Evolutionary conservation across 1,140 invertebrate genomes (phyloP), one percentile per base, ranked within the genome.

Genomic region (Ctenoplectra terminalis): DNA sequence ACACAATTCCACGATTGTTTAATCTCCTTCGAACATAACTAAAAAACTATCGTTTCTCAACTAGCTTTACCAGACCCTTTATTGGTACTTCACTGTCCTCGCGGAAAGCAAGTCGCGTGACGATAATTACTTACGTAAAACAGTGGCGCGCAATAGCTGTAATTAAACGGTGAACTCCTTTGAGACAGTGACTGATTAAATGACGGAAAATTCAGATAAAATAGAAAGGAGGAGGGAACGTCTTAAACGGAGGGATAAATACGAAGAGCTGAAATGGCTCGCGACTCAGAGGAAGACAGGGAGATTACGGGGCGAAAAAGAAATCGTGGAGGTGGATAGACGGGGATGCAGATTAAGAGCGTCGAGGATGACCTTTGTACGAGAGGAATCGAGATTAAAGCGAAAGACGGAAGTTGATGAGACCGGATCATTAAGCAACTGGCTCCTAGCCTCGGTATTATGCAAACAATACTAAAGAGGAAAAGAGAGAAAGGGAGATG

Each of bases 321-420:
- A 64, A 56, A 31, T 73, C 48, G 70, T 54, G 58, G 40, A 46
- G n/a, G 40, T 20, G 37, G 56, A 50, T 61, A 26, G 31, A 58
- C 56, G 43, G 34, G 54, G 76, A 50, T 72, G 48, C 31, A 74
- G 40, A 64, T 80, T 73, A 64, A 73, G 70, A 52, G 23, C 46
- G 54, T 61, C 34, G 37, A 46, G 31, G 56, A 73, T 81, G 48
- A 81, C 70, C 20, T 52, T 50, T 81, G 63, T 81, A 66, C 69
- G 76, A 76, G 37, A 43, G 54, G 69, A 72, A 72, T 54, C 61
- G 60, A 31, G 52, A 85, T 82, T 85, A 82, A 86, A 86, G 76
- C 72, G 58, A 58, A 69, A 72, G 67, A 48, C 29, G 40, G n/a
- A 73, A 54, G 67, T n/a, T 86, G 66, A 73, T 56, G 79, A 82